Base-by-base conservation (phyloP, 2,113 vertebrate genomes). In the Oreotrochilus melanogaster region DNA sequence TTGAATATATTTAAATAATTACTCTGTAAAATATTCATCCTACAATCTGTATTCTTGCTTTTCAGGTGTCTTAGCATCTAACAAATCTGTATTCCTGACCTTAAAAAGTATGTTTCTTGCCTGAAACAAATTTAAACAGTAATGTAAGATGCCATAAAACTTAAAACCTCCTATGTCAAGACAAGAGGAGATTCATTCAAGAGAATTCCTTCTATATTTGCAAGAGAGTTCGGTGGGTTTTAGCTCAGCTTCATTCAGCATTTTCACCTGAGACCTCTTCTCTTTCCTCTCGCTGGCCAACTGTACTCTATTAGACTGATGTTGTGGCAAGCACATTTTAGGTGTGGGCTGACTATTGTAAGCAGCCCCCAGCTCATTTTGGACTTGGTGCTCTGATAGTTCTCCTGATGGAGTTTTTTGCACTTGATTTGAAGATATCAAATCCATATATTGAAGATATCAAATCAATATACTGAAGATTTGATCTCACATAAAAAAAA, bases 1-100 rank as follows among this genome's bases (percentile, higher is more conserved):
- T 95, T 95, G 95, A 96, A 97, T 97, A 96, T 93, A 97, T 97
- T 96, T 97, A 96, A 96, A 96, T 97, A 97, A 97, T 96, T 96
- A 97, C 93, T 83, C 85, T 0, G 87, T 96, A 94, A 97, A 95
- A 95, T 95, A 97, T 97, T 96, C 95, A 97, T 94, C 82, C 93
- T 95, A 94, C 93, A 97, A 96, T 96, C 94, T 96, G 95, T 97
- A 95, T 94, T 89, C 94, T 90, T 94, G 95, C 94, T 90, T 95
- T 95, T 96, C 93, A 96, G 96, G 96, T 96, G 92, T 96, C 96
- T 96, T 88, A 76, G 96, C 88, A 56, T 95, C 93, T 92, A 92
- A 91, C 92, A 95, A 78, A 85, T 92, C 88, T 92, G 89, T 85
- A 92, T 96, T 92, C 86, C 91, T 94, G 95, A 91, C 95, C 94